Percentiles rank a stretch among this genome's conserved stretches.
Evolutionary conservation across 2,888 invertebrate species (phyloP).

Genomic region (Coleophora flavipennella): DNA sequence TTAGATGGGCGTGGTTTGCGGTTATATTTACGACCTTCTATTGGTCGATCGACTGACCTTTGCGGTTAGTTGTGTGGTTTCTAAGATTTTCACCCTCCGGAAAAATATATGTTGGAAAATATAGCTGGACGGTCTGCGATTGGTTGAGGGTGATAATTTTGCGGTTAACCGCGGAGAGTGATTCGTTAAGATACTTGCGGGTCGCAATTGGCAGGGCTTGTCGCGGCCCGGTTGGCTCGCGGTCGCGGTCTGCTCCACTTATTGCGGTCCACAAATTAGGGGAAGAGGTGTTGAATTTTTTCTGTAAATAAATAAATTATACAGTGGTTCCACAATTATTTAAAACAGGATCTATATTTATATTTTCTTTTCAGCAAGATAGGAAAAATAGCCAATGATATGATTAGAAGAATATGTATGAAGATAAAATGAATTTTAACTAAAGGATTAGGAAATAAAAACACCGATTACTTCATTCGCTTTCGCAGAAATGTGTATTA

Average conservation of each 20-base stretch:
- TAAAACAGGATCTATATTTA: background rate
- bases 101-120: slow-evolving; percentile 68
- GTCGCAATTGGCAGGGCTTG: slow-evolving; percentile 45
- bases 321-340: slow-evolving; percentile 2
- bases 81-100: slow-evolving; percentile 69
- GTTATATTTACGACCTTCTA: slow-evolving; percentile 71
- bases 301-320: no score
- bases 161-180: slow-evolving; percentile 66
- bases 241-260: slow-evolving; percentile 19
- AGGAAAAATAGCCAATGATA: no score
- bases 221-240: slow-evolving; percentile 25
- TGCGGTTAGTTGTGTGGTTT: slow-evolving; percentile 75
- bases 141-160: slow-evolving; percentile 56
- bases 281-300: slow-evolving; percentile 25
- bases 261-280: slow-evolving; percentile 33
- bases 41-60: slow-evolving; percentile 74
- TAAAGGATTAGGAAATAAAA: no score
- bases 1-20: slow-evolving; percentile 76
- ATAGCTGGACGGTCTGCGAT: slow-evolving; percentile 47
- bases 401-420: no score
- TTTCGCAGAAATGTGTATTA: no score
- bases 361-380: no score
- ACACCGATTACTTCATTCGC: no score
- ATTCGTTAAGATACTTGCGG: slow-evolving; percentile 60
- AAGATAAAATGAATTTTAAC: no score